Evolutionary conservation across 1,140 invertebrate species (phyloP).

Genomic region (Cyclargus thomasi): DNA sequence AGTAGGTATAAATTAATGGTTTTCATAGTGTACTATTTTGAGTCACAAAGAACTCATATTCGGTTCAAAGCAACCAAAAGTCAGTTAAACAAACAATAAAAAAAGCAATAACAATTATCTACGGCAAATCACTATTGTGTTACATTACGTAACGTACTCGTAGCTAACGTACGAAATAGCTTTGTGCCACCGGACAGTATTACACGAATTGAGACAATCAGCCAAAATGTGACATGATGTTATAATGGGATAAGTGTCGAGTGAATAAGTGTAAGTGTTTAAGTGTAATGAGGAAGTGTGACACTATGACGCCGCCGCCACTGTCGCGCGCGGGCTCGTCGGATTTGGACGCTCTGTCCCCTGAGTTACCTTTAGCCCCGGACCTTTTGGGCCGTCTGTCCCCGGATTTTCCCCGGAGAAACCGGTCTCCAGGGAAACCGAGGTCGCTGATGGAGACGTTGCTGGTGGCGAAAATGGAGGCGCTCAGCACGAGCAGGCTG

Average conservation of each 20-base stretch:
- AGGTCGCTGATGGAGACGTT: conserved; percentile 85
- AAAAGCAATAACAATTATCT: neutral
- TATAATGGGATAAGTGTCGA: neutral
- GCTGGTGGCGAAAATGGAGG: conserved; percentile 85
- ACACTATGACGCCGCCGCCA: conserved; percentile 67
- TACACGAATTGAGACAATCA: neutral
- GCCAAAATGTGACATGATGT: neutral
- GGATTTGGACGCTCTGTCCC: conserved; percentile 38
- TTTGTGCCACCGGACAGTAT: neutral
- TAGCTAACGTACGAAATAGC: neutral
- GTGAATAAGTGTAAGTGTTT: conserved; percentile 3
- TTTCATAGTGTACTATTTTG: too few species aligned
- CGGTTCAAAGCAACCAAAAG: neutral
- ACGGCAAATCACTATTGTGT: neutral
- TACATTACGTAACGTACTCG: neutral
- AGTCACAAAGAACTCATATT: neutral
- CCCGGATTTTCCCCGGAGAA: conserved; percentile 57
- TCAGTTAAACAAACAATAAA: neutral
- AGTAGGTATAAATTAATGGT: too few species aligned
- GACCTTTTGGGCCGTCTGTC: conserved; percentile 42
- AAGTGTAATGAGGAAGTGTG: conserved; percentile 38
- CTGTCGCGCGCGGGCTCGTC: conserved; percentile 54
- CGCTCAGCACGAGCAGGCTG: conserved; percentile 72
- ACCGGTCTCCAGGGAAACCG: conserved; percentile 73
- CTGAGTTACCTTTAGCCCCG: conserved; percentile 37